Conservation (phyloP, 2,888 invertebrate genomes). For the Netelia inedita region DNA sequence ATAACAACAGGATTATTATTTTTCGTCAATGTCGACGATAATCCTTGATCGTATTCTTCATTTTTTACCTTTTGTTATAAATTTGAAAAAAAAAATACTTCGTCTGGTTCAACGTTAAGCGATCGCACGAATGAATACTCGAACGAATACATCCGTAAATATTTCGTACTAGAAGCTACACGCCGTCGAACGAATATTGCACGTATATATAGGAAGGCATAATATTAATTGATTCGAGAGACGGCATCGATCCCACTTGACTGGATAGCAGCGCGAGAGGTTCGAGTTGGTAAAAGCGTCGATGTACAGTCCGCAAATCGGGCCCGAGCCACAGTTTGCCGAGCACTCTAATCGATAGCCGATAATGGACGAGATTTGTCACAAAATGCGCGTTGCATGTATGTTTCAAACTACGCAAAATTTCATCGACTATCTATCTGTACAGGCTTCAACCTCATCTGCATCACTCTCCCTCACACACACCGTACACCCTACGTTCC, state of each 20-base stretch:
- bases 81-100: too few relatives aligned
- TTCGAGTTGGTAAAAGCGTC: slow-evolving; percentile 36
- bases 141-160: neutral
- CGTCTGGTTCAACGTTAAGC: too few relatives aligned
- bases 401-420: slow-evolving; percentile 57
- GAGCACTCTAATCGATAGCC: slow-evolving; percentile 69
- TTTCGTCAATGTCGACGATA: neutral
- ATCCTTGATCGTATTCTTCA: too few relatives aligned
- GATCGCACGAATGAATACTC: too few relatives aligned
- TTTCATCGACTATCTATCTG: slow-evolving; percentile 47
- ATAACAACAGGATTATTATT: neutral
- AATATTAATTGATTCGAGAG: slow-evolving; percentile 67
- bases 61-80: too few relatives aligned
- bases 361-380: slow-evolving; percentile 70
- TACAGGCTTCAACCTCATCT: slow-evolving; percentile 34
- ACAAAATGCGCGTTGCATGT: slow-evolving; percentile 62
- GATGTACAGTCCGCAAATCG: slow-evolving; percentile 54
- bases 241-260: slow-evolving; percentile 64
- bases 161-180: neutral
- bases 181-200: neutral
- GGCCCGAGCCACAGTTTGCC: slow-evolving; percentile 59
- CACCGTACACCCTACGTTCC: neutral
- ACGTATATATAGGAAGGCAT: slow-evolving; percentile 1
- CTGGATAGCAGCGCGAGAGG: slow-evolving; percentile 30
- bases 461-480: slow-evolving; percentile 16